Base-by-base conservation (phyloP, 2,797 vertebrate species). In the Sebastiscus albofasciatus region DNA sequence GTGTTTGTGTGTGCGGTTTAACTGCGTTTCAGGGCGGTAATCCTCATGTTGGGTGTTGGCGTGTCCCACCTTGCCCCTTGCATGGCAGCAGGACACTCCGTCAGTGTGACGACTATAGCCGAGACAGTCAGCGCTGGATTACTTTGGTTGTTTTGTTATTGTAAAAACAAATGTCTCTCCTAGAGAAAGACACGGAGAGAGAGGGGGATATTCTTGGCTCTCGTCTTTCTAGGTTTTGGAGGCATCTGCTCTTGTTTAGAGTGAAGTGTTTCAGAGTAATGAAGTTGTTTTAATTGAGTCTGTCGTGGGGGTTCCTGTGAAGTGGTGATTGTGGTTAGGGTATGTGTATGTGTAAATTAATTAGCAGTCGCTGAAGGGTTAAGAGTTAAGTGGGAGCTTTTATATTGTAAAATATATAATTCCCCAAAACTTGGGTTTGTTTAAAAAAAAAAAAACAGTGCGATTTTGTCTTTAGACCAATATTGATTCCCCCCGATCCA, bases 251-350 rank as follows among this genome's bases (percentile, higher is more conserved):
- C 86, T 83, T 88, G 55, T 88, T 90, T 84, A 58, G 83, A 80
- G 73, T 65, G 72, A 85, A 86, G 80, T 77, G 83, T 83, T 89
- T 91, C 73, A 26, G 66, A 18, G 60, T 87, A 88, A 81, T 91
- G 61, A 89, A 84, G 83, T 87, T 82, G 77, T 90, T 91, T 84
- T 77, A 87, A 91, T 89, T 78, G 81, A 89, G 75, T 82, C 82
- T 86, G 75, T 76, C 71, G 27, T 24, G 82, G 69, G 39, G 75
- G 85, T 67, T 83, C 55, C 66, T 88, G 77, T 52, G 61, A 70
- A 54, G 72, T 83, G 86, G 71, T 70, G 61, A 59, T 39, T 72
- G 67, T 80, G 68, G 81, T 83, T 42, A 42, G 4, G 29, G 56
- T 33, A 58, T 82, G 20, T 72, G 72, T 84, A 81, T 83, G 75